Percentiles rank a stretch among this genome's conserved stretches.
These are phyloP conservation scores for Otolemur crassicaudatus DNA, from an alignment of 2,797 vertebrate species.

Conservation along the genomic window DNA sequence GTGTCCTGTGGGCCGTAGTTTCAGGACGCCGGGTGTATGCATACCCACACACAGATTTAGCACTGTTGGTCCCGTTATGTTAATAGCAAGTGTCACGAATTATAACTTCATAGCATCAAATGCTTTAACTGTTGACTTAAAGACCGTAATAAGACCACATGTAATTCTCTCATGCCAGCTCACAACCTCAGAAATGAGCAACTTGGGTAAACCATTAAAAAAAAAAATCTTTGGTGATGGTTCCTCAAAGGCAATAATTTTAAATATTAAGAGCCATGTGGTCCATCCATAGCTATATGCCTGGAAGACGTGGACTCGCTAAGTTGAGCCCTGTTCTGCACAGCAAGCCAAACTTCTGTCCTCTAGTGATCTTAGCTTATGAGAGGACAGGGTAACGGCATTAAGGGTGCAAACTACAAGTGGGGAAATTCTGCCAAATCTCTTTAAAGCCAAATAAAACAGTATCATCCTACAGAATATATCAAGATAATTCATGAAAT, in stretches of 20 bases:
- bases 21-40: no score
- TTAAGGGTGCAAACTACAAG: neutral
- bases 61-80: neutral
- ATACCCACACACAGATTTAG: neutral
- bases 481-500: conserved; percentile 47
- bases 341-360: neutral
- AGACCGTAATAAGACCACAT: neutral
- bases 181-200: conserved; percentile 39
- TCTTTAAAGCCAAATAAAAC: conserved; percentile 15
- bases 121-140: neutral
- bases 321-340: neutral
- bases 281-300: neutral
- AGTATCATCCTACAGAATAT: neutral
- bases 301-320: neutral
- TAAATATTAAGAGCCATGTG: neutral
- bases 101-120: neutral
- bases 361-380: neutral
- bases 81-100: neutral
- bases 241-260: conserved; percentile 5
- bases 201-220: neutral
- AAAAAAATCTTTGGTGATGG: neutral
- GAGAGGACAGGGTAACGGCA: neutral
- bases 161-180: neutral
- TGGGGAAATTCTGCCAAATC: neutral
- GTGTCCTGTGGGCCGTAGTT: no score